Percentiles rank a stretch among this genome's conserved stretches.
Conservation (phyloP, 1,140 invertebrate species). For the Chlorops oryzae region DNA sequence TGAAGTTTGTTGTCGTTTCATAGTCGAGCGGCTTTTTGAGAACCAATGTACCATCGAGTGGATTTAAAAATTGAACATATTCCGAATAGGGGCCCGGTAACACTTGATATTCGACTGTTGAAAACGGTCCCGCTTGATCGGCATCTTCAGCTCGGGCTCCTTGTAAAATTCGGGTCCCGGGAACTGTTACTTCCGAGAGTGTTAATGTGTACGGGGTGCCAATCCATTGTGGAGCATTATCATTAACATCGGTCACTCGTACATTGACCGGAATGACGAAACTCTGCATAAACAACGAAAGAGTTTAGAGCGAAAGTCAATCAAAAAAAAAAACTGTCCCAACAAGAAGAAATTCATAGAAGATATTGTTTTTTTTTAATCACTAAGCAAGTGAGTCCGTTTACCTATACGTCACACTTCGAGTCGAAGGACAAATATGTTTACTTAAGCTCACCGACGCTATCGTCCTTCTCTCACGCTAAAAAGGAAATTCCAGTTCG, state of each 20-base stretch:
- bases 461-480: too few species aligned
- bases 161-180: constrained; percentile 68
- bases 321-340: too few species aligned
- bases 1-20: constrained; percentile 74
- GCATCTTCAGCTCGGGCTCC: constrained; percentile 73
- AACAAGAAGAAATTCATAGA: too few species aligned
- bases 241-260: constrained; percentile 86
- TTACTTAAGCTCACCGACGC: too few species aligned
- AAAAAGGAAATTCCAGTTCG: too few species aligned
- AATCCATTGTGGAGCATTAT: constrained; percentile 79
- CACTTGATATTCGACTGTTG: constrained; percentile 80
- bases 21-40: constrained; percentile 76
- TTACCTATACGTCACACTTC: too few species aligned
- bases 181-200: constrained; percentile 79
- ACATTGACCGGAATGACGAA: constrained; percentile 86
- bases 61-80: constrained; percentile 75
- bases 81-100: constrained; percentile 72
- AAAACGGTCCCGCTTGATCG: constrained; percentile 84
- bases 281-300: constrained; percentile 53
- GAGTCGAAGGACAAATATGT: too few species aligned
- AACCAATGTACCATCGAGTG: constrained; percentile 78
- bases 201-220: constrained; percentile 76
- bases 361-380: too few species aligned
- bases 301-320: too few species aligned
- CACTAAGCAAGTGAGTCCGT: too few species aligned